Conservation (phyloP, 2,113 vertebrate species). For the Nesoenas mayeri region DNA sequence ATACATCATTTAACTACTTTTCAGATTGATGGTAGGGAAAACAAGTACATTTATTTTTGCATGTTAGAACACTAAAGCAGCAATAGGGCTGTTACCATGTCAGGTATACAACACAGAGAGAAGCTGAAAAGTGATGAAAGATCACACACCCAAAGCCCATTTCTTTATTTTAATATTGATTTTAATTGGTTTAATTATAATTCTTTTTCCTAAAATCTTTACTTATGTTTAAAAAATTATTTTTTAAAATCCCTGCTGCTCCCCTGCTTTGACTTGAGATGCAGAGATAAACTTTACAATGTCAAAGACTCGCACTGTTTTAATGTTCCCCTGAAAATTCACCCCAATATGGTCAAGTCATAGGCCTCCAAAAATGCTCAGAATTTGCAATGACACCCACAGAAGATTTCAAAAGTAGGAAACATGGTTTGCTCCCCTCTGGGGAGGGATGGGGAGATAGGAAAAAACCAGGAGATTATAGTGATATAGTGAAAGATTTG, state of each 20-base stretch:
- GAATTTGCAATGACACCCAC: not conserved
- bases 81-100: not conserved
- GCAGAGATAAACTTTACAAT: no score
- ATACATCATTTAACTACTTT: not conserved
- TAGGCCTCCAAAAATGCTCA: fast-evolving
- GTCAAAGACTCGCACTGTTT: not conserved
- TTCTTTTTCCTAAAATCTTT: not conserved
- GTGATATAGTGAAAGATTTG: not conserved
- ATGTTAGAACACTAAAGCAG: not conserved
- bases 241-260: not conserved
- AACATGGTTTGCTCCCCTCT: not conserved
- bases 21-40: not conserved
- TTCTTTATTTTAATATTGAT: not conserved
- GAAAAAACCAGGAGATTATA: not conserved
- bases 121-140: not conserved
- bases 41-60: not conserved
- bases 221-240: fast-evolving
- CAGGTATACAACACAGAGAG: not conserved
- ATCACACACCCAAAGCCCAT: not conserved
- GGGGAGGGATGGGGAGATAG: not conserved
- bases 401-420: not conserved
- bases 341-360: not conserved
- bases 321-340: not conserved
- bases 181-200: not conserved
- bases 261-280: not conserved